These are phyloP conservation scores for Orthosia gothica DNA, from an alignment of 2,888 invertebrate genomes.

Conservation along the genomic window DNA sequence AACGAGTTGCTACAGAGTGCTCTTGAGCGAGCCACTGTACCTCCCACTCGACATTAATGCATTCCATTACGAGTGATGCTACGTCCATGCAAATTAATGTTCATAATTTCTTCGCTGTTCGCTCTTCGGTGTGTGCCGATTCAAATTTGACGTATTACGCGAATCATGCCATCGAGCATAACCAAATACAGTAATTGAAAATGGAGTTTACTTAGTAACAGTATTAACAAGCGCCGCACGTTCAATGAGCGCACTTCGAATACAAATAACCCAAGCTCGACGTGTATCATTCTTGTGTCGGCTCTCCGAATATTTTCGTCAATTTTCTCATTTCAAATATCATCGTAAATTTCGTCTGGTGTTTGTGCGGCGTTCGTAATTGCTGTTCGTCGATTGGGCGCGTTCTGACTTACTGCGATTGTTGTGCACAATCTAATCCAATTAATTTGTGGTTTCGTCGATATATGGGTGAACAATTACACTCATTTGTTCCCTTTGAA, in stretches of 20 bases:
- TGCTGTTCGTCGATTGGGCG: conserved; percentile 60
- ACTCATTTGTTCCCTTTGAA: conserved; percentile 31
- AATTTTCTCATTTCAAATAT: conserved; percentile 74
- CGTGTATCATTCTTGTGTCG: conserved; percentile 79
- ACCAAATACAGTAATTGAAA: conserved; percentile 85
- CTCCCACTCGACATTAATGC: conserved; percentile 81
- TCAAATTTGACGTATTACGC: conserved; percentile 71
- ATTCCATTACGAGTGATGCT: conserved; percentile 82
- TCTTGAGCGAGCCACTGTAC: conserved; percentile 73
- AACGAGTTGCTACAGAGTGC: conserved; percentile 77
- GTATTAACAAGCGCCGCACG: conserved; percentile 85
- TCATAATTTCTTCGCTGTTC: conserved; percentile 74
- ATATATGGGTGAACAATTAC: conserved; percentile 47
- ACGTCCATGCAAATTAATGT: conserved; percentile 80
- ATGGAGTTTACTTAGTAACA: conserved; percentile 84
- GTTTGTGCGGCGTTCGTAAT: conserved; percentile 54
- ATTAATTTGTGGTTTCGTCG: conserved; percentile 59
- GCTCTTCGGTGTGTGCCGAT: conserved; percentile 68
- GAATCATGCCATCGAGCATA: conserved; percentile 75
- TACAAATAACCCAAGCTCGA: conserved; percentile 82
- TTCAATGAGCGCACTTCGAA: conserved; percentile 83
- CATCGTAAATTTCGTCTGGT: conserved; percentile 68
- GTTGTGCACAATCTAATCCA: conserved; percentile 63
- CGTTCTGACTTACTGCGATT: conserved; percentile 63
- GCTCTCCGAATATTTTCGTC: conserved; percentile 74